Base-by-base conservation (phyloP, 2,888 invertebrate genomes). In the Thyatira batis region DNA sequence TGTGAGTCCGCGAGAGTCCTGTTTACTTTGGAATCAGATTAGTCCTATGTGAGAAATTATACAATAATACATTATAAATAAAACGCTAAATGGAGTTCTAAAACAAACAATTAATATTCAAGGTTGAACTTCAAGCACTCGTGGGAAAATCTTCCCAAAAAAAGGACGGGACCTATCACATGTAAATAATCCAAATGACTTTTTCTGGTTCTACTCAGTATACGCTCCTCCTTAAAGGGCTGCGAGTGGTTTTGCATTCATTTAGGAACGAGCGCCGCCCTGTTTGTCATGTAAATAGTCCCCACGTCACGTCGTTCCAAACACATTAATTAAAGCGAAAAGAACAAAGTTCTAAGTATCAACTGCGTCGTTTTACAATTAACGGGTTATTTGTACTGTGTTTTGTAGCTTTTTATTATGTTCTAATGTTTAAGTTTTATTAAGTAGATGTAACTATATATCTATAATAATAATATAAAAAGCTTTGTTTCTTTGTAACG, bases 141-240 rank as follows among this genome's bases (percentile, higher is more conserved):
- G 39, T 8, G 39, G 3, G 13, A 8, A 39, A 33, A n/a, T 30
- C 30, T 30, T 30, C 30, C n/a, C 30, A 39, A 39, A 50, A 50
- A 43, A 50, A 21, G 20, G 43, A 50, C 11, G 6, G 13, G 45
- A 45, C 9, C 1, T 48, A 17, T 20, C 48, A 13, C 27, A 48
- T 48, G 48, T 8, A 48, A 48, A 48, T 48, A 5, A 48, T 4
- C 20, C 20, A 28, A 48, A 48, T 48, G 27, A 48, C 48, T 48
- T 48, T 48, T 27, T 27, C 48, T 27, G 27, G 48, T 48, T 27
- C n/a, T 28, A 46, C 46, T 27, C 20, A 21, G 44, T 20, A 45
- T 20, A 5, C 33, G 27, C 11, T 48, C 8, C 27, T 48, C 13
- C 33, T 8, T 27, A 23, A 9, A 27, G 27, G 13, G 20, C 9